These are phyloP conservation scores for Onychostruthus taczanowskii DNA, from an alignment of 2,113 vertebrate genomes.

Conservation along the genomic window DNA sequence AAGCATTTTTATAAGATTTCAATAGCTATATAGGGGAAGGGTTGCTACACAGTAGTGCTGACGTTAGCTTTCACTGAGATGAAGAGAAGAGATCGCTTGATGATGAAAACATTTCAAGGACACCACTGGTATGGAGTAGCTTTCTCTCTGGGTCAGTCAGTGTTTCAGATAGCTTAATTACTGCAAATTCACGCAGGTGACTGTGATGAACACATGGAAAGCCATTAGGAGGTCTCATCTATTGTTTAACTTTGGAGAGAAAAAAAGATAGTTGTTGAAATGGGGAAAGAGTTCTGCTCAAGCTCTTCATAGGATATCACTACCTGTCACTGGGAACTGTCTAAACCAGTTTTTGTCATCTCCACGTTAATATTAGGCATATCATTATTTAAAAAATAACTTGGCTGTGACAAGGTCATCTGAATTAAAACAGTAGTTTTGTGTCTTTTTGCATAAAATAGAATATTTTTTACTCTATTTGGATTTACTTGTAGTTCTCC, in stretches of 20 bases:
- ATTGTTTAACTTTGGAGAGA: constrained; percentile 41
- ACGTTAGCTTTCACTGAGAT: constrained; percentile 70
- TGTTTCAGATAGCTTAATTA: constrained; percentile 72
- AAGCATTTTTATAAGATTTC: constrained; percentile 23
- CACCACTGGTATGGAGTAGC: constrained; percentile 38
- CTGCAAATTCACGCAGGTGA: constrained; percentile 51
- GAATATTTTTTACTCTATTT: neutral
- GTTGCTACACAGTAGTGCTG: constrained; percentile 60
- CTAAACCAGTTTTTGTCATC: constrained; percentile 22
- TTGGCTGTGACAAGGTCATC: neutral
- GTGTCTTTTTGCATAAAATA: neutral
- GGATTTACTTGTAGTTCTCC: neutral
- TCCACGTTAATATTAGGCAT: neutral
- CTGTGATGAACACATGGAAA: constrained; percentile 56
- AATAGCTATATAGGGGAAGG: constrained; percentile 30
- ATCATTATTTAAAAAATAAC: neutral
- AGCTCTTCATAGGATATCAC: constrained; percentile 1
- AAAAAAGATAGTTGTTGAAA: constrained; percentile 26
- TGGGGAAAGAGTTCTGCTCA: neutral
- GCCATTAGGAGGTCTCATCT: constrained; percentile 52
- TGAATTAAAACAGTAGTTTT: neutral
- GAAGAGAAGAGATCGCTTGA: constrained; percentile 57
- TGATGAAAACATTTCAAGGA: constrained; percentile 82
- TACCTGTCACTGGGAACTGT: neutral
- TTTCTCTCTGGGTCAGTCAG: constrained; percentile 51